Conservation (phyloP, 2,113 vertebrate species). For the Aldabrachelys gigantea region DNA sequence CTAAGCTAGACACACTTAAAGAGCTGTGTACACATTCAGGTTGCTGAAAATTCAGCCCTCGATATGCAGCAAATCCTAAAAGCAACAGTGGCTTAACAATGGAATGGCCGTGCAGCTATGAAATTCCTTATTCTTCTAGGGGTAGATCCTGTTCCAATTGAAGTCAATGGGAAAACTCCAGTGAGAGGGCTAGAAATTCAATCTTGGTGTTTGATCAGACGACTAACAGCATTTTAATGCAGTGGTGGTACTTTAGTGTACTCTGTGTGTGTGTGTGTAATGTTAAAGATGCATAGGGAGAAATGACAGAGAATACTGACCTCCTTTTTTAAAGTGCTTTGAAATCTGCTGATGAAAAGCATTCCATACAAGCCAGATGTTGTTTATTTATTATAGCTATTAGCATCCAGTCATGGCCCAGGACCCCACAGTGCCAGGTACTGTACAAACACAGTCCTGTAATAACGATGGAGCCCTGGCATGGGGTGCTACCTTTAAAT, state of each 20-base stretch:
- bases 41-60: not conserved
- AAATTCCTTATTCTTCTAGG: not conserved
- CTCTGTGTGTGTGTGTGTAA: not conserved
- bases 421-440: not conserved
- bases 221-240: not conserved
- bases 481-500: not conserved
- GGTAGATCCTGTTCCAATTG: not conserved
- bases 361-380: not conserved
- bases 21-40: not conserved
- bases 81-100: not conserved
- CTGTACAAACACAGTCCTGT: fast-evolving
- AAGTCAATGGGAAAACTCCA: not conserved
- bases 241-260: not conserved
- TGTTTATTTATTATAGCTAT: not conserved
- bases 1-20: not conserved
- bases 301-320: not conserved
- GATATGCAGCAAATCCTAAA: not conserved
- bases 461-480: not conserved
- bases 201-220: not conserved
- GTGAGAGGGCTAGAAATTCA: not conserved
- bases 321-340: not conserved
- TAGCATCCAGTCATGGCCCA: not conserved
- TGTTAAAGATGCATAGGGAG: not conserved
- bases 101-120: not conserved
- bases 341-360: not conserved